Percentiles rank a stretch among this genome's conserved stretches.
Conservation (phyloP, 1,140 invertebrate species). For the Platorchestia sp. region DNA sequence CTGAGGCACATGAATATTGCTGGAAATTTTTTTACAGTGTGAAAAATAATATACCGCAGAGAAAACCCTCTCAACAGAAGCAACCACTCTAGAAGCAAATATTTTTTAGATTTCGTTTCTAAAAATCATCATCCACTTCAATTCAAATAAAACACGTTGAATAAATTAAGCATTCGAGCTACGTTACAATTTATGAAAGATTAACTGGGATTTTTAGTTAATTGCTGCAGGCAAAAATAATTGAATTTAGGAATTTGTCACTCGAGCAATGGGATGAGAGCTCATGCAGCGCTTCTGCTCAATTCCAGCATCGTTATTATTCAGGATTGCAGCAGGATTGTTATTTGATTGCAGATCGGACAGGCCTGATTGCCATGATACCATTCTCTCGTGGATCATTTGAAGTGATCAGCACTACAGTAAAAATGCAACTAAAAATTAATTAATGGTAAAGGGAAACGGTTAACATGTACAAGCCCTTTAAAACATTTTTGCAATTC, state of each 20-base stretch:
- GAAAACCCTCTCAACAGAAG: not conserved
- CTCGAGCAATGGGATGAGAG: not conserved
- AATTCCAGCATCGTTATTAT: not conserved
- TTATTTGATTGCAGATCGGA: not conserved
- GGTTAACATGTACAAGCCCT: too few species aligned
- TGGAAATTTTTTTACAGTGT: not conserved
- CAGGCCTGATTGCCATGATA: not conserved
- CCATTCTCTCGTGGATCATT: not conserved
- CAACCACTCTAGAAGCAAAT: not conserved
- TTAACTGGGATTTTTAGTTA: not conserved
- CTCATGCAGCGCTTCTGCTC: not conserved
- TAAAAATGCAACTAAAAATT: not conserved
- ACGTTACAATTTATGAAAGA: not conserved
- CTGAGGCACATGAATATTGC: not conserved
- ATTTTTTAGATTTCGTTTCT: not conserved
- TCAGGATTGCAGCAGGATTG: not conserved
- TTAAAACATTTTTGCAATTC: not conserved
- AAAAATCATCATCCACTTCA: not conserved
- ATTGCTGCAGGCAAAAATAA: not conserved
- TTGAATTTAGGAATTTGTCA: not conserved
- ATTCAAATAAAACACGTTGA: not conserved
- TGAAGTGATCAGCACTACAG: not conserved
- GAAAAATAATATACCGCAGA: not conserved
- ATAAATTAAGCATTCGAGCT: not conserved
- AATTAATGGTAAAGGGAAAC: too few species aligned